Conservation (phyloP, 2,797 vertebrate species). For the Syngnathus rostellatus region DNA sequence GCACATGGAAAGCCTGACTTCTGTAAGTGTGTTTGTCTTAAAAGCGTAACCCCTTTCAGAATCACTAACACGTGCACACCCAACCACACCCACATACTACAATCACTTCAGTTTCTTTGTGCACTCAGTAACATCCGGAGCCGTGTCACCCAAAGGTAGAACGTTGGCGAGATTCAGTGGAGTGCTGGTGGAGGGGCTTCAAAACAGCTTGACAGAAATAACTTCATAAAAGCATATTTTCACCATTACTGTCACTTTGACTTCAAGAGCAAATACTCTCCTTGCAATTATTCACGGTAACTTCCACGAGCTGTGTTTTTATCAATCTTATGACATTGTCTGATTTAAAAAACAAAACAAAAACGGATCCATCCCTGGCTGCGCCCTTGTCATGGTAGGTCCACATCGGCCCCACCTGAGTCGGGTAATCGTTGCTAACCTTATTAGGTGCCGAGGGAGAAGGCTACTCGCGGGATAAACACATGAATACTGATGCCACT, state of each 20-base stretch:
- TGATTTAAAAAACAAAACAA: background rate
- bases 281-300: background rate
- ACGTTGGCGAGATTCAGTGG: background rate
- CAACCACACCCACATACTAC: conserved; percentile 17
- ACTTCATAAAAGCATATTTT: conserved; percentile 4
- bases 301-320: background rate
- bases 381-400: conserved; percentile 76
- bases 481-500: conserved; percentile 79
- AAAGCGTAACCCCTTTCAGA: background rate
- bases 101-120: conserved; percentile 13
- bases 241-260: background rate
- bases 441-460: conserved; percentile 70
- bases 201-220: background rate
- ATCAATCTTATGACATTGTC: background rate
- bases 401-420: conserved; percentile 72
- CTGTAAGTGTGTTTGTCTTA: background rate
- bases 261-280: background rate
- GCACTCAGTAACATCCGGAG: background rate
- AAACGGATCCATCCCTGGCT: conserved; percentile 69
- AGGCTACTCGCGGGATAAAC: conserved; percentile 70
- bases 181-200: background rate
- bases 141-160: background rate
- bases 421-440: conserved; percentile 94
- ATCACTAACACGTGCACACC: background rate
- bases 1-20: background rate